Percentiles rank a stretch among this genome's conserved stretches.
phyloP scores from a whole-genome alignment of 2,113 vertebrate genomes.

The Balaenoptera acutorostrata region DNA sequence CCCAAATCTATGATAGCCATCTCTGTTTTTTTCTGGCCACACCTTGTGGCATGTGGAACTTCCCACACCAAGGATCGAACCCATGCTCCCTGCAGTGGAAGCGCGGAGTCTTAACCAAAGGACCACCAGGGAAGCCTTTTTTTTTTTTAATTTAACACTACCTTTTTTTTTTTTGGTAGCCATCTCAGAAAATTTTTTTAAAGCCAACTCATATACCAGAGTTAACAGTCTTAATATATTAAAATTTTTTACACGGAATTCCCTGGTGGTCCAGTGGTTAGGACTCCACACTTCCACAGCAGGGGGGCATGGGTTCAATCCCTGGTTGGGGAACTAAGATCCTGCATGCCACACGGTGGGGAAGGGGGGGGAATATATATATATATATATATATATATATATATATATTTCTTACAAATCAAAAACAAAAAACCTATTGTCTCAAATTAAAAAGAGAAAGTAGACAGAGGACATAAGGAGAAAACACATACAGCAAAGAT shows the following conservation, averaged over 20 bases:
- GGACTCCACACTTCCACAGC: not conserved
- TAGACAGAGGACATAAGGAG: not conserved
- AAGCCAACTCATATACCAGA: not conserved
- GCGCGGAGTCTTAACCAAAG: no score
- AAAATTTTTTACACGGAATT: not conserved
- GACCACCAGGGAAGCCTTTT: no score
- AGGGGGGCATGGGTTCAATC: not conserved
- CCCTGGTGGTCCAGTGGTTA: not conserved
- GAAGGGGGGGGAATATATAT: no score
- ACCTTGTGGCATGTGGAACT: no score
- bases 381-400: not conserved
- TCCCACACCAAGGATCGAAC: no score
- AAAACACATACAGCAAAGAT: not conserved
- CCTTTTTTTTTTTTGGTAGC: not conserved
- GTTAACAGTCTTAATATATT: not conserved
- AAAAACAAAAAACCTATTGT: not conserved
- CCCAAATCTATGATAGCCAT: not conserved
- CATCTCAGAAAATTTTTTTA: not conserved
- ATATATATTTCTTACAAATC: not conserved
- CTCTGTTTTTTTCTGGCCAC: not conserved
- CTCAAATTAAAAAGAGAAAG: not conserved
- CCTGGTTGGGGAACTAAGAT: not conserved
- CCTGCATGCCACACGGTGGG: not conserved
- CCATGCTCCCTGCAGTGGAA: no score
- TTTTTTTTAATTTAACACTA: no score